A percentile compares a stretch with the other conserved stretches of the same genome.
These are phyloP conservation scores for Gnathonemus echidnorhynchus DNA, from an alignment of 2,113 vertebrate species.

Conservation along the genomic window DNA sequence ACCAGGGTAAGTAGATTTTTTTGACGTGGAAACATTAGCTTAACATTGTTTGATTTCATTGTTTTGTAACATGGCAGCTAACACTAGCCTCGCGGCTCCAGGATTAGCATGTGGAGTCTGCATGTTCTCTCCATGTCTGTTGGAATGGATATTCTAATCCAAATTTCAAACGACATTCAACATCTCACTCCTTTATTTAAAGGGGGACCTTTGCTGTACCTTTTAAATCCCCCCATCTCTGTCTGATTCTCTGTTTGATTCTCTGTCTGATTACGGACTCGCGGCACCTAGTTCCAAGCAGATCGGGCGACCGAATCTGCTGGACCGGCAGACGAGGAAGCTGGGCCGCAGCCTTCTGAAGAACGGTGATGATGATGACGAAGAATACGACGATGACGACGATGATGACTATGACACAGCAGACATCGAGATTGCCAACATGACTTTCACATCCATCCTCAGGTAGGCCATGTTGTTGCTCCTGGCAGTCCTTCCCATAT, in stretches of 20 bases:
- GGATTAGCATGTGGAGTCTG: not conserved
- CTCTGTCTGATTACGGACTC: not conserved
- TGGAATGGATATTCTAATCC: not conserved
- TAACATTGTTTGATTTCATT: not conserved
- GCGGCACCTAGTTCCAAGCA: conserved; percentile 28
- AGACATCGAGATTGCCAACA: conserved; percentile 63
- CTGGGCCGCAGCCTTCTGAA: conserved; percentile 68
- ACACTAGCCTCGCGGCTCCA: not conserved
- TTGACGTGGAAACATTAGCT: not conserved
- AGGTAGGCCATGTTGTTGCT: not conserved
- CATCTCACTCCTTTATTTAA: not conserved
- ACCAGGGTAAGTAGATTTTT: conserved; percentile 57
- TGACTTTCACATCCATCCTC: conserved; percentile 71
- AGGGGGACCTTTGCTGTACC: not conserved
- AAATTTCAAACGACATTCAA: not conserved
- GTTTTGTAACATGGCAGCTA: not conserved
- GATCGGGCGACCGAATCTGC: conserved; percentile 27
- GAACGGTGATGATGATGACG: conserved; percentile 60
- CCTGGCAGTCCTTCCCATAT: not conserved
- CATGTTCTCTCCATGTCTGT: not conserved
- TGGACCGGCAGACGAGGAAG: conserved; percentile 60
- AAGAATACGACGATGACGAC: conserved; percentile 64
- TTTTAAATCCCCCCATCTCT: not conserved
- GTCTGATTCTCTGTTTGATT: not conserved
- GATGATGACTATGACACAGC: conserved; percentile 68